Percentiles rank a stretch among this genome's conserved stretches.
Conservation (phyloP, 1,140 invertebrate species). For the Aradophagus sp. region DNA sequence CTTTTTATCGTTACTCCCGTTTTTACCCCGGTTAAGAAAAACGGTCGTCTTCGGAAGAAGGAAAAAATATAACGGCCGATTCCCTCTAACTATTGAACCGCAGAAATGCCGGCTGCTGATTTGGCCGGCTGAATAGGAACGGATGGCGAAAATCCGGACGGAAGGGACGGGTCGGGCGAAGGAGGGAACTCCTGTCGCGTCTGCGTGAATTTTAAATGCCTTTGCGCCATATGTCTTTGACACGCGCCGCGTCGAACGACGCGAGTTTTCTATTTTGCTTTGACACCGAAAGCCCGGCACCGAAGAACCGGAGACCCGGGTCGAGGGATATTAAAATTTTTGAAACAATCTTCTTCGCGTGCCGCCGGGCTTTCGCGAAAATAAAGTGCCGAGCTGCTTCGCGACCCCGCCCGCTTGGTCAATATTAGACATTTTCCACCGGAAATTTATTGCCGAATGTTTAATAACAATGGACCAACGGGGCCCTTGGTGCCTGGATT, state of each 20-base stretch:
- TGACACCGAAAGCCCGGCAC: slow-evolving; percentile 23
- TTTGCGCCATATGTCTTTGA: slow-evolving; percentile 51
- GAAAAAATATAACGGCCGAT: slow-evolving; percentile 32
- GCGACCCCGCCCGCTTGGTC: too few relatives aligned
- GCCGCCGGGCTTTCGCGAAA: neutral
- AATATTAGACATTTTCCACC: too few relatives aligned
- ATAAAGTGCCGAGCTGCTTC: slow-evolving; percentile 23
- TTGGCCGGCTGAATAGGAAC: slow-evolving; percentile 39
- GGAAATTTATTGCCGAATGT: neutral
- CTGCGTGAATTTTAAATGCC: slow-evolving; percentile 36
- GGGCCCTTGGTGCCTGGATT: too few relatives aligned
- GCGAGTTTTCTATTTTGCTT: slow-evolving; percentile 46
- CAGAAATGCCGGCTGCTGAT: slow-evolving; percentile 35
- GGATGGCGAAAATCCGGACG: slow-evolving; percentile 21
- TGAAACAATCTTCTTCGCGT: slow-evolving; percentile 25
- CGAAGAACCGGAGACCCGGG: slow-evolving; percentile 10
- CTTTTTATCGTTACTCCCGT: too few relatives aligned
- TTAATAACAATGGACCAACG: too few relatives aligned
- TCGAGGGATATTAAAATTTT: slow-evolving; percentile 50
- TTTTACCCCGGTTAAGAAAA: too few relatives aligned
- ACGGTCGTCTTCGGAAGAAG: slow-evolving; percentile 16
- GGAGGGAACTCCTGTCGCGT: slow-evolving; percentile 24
- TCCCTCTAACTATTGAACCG: slow-evolving; percentile 42
- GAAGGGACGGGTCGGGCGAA: slow-evolving; percentile 25
- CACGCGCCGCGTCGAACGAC: slow-evolving; percentile 39